Percentiles rank a stretch among this genome's conserved stretches.
Conservation (phyloP, 2,888 invertebrate genomes). For the Andrena hattorfiana region DNA sequence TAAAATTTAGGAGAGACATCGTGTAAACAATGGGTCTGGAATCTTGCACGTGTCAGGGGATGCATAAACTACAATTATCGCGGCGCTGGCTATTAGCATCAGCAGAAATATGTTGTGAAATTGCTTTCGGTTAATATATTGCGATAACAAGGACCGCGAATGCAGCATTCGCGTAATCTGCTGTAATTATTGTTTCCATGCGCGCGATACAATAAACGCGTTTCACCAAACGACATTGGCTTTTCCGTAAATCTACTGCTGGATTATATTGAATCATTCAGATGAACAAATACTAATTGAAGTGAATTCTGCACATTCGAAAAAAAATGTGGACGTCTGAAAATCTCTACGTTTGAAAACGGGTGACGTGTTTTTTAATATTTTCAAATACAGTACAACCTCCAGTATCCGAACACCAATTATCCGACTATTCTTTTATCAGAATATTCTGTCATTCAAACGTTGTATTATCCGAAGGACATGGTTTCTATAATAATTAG, state of each 20-base stretch:
- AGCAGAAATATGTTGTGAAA: slow-evolving; percentile 23
- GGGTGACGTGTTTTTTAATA: too few relatives aligned
- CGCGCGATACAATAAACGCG: background rate
- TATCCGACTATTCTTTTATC: too few relatives aligned
- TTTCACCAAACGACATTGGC: background rate
- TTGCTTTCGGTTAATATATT: slow-evolving; percentile 32
- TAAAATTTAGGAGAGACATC: slow-evolving; percentile 24
- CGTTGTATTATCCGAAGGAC: too few relatives aligned
- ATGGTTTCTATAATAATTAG: too few relatives aligned
- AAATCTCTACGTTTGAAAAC: background rate
- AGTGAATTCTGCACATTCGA: background rate
- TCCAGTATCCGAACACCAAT: too few relatives aligned
- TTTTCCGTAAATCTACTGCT: background rate
- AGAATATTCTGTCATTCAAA: too few relatives aligned
- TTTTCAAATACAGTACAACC: too few relatives aligned
- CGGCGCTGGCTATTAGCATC: slow-evolving; percentile 19
- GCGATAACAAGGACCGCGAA: slow-evolving; percentile 11
- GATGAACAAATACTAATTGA: background rate
- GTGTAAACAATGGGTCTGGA: slow-evolving; percentile 24
- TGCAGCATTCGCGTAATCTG: background rate
- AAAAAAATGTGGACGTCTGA: background rate
- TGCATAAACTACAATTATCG: slow-evolving; percentile 41
- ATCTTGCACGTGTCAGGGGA: slow-evolving; percentile 26
- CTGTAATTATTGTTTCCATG: slow-evolving; percentile 19
- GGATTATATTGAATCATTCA: background rate